Conservation (phyloP, 2,888 invertebrate genomes). For the Phymatocera aterrima region DNA sequence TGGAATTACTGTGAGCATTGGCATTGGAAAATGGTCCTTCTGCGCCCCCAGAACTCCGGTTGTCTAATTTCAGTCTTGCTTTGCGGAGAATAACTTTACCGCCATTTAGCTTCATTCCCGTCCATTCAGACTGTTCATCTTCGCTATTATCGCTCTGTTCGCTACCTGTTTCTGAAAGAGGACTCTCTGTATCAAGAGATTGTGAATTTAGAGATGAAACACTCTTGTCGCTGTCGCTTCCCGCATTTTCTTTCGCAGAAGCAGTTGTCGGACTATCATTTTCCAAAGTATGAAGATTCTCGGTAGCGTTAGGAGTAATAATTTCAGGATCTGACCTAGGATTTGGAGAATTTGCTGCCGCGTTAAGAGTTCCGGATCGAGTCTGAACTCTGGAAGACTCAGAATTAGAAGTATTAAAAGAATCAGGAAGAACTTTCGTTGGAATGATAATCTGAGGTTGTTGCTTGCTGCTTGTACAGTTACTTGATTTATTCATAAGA, state of each 20-base stretch:
- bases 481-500: conserved; percentile 51
- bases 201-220: conserved; percentile 51
- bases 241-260: neutral
- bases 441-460: conserved; percentile 61
- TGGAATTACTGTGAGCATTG: conserved; percentile 61
- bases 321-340: conserved; percentile 48
- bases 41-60: conserved; percentile 69
- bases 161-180: conserved; percentile 65
- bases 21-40: conserved; percentile 83
- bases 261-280: neutral
- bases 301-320: neutral
- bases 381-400: conserved; percentile 73
- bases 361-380: conserved; percentile 66
- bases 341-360: conserved; percentile 52
- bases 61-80: conserved; percentile 81
- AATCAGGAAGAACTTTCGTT: conserved; percentile 69
- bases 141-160: conserved; percentile 68
- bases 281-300: conserved; percentile 12
- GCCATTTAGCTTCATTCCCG: conserved; percentile 76
- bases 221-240: conserved; percentile 49
- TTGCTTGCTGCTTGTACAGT: conserved; percentile 57
- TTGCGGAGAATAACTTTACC: conserved; percentile 84
- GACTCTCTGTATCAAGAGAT: conserved; percentile 63
- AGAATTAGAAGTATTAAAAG: conserved; percentile 66
- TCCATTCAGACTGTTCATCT: conserved; percentile 73